Evolutionary conservation across 2,113 vertebrate species (phyloP), one percentile per base, ranked within the genome.

Genomic region (Myiozetetes cayanensis): DNA sequence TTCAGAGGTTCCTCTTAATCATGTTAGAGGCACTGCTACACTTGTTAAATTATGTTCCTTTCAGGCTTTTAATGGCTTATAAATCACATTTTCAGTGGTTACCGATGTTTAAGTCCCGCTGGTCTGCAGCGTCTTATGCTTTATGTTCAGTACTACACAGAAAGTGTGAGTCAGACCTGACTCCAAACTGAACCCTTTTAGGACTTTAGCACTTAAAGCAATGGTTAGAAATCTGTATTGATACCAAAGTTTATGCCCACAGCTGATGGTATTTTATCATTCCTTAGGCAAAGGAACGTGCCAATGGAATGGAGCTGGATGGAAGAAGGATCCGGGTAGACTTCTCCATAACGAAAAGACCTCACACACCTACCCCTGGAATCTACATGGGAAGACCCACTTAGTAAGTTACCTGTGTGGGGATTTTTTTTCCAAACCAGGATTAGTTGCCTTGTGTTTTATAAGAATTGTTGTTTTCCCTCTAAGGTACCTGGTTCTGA

Each of bases 341-440:
- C 96, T 99, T 99, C 80, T 99, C 99, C 63, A 99, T 99, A 94
- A 99, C 99, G 24, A 99, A 99, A 97, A 98, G 99, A 96, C 98
- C 99, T 88, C 99, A 99, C 96, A 99, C 99, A 9, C 99, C 99
- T 56, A 99, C 99, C 27, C 99, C 99, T 95, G 99, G 99, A 90
- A 99, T 99, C 96, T 99, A 99, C 68, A 99, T 99, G 99, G 99
- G 99, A 49, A 98, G 99, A 92, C 99, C 99, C 50, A 99, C 99
- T 83, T 99, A 99, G 99, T 99, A 97, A 98, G 88, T 97, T 89
- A 49, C 8, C 59, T 35, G 8, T 25, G 24, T 37, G 59, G 5
- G 1, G 37, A 23, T 30, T 30, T 41, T 28, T 3, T 63, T 9
- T 4, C 50, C 14, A 66, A 8, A 23, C 9, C 3, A 31, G 31